phyloP scores from a whole-genome alignment of 2,888 invertebrate genomes.

The Synanthedon tipuliformis region DNA sequence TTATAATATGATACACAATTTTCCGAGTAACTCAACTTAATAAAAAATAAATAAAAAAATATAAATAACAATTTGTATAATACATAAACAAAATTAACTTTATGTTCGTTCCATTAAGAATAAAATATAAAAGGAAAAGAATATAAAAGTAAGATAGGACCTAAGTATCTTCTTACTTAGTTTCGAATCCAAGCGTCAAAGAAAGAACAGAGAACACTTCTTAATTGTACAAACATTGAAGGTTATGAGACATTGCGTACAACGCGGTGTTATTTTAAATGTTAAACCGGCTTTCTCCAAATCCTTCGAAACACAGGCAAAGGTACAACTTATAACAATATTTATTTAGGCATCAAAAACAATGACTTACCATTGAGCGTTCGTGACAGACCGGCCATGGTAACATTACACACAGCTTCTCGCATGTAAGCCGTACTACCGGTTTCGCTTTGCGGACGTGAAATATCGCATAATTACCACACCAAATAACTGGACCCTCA shows the following conservation, averaged over 20 bases:
- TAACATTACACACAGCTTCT: slow-evolving; percentile 7
- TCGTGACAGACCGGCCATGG: slow-evolving; percentile 12
- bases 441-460: slow-evolving; percentile 6
- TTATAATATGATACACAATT: not conserved
- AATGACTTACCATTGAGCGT: slow-evolving; percentile 28
- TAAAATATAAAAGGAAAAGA: not conserved
- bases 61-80: too few relatives aligned
- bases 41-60: too few relatives aligned
- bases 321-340: not conserved
- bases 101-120: too few relatives aligned
- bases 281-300: not conserved
- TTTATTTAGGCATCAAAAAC: not conserved
- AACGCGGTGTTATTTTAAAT: not conserved
- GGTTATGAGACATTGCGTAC: not conserved
- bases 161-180: not conserved
- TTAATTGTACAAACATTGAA: not conserved
- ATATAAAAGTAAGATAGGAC: not conserved
- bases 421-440: slow-evolving; percentile 2
- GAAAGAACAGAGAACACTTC: too few relatives aligned
- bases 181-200: too few relatives aligned
- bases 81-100: too few relatives aligned
- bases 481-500: not conserved
- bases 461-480: slow-evolving; percentile 20
- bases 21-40: not conserved
- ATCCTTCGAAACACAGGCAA: not conserved